Base-by-base conservation (phyloP, 2,113 vertebrate genomes). In the Leucopsar rothschildi region DNA sequence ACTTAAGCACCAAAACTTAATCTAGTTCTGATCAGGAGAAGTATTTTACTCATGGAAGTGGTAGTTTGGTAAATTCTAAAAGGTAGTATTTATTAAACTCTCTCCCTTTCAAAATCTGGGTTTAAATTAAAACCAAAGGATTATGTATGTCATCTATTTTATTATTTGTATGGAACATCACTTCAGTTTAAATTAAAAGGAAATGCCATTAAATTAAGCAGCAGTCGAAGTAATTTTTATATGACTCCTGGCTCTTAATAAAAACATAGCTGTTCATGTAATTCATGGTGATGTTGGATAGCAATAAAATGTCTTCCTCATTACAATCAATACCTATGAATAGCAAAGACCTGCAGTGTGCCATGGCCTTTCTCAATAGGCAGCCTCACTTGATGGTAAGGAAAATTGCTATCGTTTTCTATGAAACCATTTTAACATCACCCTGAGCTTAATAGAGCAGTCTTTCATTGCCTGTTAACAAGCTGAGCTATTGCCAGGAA, bases 271-370 rank as follows among this genome's bases (percentile, higher is more conserved):
- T 88, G n/a, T 80, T 52, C 11, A 0, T 73, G 64, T 95, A 96
- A 86, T 47, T 64, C 78, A 57, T 63, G 61, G 28, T 88, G 95
- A 93, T 18, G 20, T 64, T 89, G 69, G 92, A 92, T 92, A 84
- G 90, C 94, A 90, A 88, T 96, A 87, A 93, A 97, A 94, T 90
- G n/a, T 91, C 87, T 96, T 96, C 95, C 95, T 98, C 96, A 98
- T 98, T 98, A 98, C 96, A 98, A 89, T 98, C 96, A 95, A 96
- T 96, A 93, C 84, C 95, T 86, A 97, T 97, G 97, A 98, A 98
- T 96, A 97, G 92, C 91, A 95, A 98, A 98, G 97, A 91, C 90
- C 84, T 98, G 95, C 96, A 95, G 95, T 11, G 60, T 45, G 9
- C 89, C 97, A 96, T 94, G 97, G 95, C 94, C 97, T 95, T 97